These are phyloP conservation scores for Cyclophora albipunctata DNA, from an alignment of 2,888 invertebrate genomes.

Conservation along the genomic window DNA sequence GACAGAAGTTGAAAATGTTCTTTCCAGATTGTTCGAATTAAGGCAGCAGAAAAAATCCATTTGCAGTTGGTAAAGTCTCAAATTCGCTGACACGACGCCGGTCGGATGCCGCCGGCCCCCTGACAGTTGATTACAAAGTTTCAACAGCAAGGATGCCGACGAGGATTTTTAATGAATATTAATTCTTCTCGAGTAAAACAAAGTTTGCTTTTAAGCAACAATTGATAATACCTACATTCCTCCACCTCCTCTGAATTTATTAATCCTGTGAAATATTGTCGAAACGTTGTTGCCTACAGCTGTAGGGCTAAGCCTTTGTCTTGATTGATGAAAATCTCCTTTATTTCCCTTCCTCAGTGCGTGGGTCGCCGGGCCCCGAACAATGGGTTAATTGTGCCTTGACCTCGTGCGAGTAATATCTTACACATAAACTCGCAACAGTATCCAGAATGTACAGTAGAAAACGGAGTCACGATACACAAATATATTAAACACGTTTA, in stretches of 20 bases:
- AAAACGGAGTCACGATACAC: no score
- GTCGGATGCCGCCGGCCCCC: conserved; percentile 22
- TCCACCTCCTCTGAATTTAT: conserved; percentile 37
- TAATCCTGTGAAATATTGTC: conserved; percentile 44
- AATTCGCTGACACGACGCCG: conserved; percentile 52
- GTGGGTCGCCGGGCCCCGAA: conserved; percentile 8
- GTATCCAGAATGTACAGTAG: no score
- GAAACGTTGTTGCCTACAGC: conserved; percentile 22
- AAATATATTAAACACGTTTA: no score
- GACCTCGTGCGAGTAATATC: not conserved
- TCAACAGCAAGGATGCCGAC: conserved; percentile 59
- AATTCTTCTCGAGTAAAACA: conserved; percentile 67
- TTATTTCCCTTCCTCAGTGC: conserved; percentile 17
- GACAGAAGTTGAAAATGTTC: conserved; percentile 26
- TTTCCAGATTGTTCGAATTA: conserved; percentile 42
- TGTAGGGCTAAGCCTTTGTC: conserved; percentile 11
- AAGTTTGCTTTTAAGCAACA: conserved; percentile 59
- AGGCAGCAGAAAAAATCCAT: conserved; percentile 51
- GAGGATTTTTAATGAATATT: conserved; percentile 74
- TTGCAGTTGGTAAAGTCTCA: conserved; percentile 52
- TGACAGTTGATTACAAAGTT: conserved; percentile 69
- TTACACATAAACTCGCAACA: no score
- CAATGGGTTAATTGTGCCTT: conserved; percentile 10
- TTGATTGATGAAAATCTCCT: conserved; percentile 26
- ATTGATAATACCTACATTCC: conserved; percentile 66